phyloP scores from a whole-genome alignment of 2,888 invertebrate genomes.

The Ceratothoa steindachneri region DNA sequence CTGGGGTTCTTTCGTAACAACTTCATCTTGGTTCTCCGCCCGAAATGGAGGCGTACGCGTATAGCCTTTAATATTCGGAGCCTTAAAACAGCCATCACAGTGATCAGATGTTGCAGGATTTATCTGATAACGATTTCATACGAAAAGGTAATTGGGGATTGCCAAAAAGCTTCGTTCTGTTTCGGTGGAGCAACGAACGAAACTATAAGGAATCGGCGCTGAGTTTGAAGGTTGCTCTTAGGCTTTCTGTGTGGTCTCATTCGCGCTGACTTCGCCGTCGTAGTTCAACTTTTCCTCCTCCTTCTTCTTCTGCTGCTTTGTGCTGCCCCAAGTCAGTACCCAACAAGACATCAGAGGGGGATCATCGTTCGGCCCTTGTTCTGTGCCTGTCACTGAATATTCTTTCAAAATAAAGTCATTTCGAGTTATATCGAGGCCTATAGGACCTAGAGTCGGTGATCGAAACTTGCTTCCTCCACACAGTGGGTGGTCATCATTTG shows the following conservation, averaged over 20 bases:
- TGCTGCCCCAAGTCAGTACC: constrained; percentile 12
- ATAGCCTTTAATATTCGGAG: constrained; percentile 8
- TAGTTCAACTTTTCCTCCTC: background rate
- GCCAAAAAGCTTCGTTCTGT: background rate
- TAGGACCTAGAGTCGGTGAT: background rate
- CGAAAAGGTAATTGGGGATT: constrained; percentile 8
- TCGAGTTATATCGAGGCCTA: background rate
- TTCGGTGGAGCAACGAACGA: background rate
- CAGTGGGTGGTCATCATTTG: background rate
- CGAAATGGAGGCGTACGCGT: background rate
- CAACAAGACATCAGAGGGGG: constrained; percentile 6
- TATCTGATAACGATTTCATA: constrained; percentile 5
- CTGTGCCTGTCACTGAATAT: background rate
- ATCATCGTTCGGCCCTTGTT: background rate
- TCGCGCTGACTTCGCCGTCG: background rate
- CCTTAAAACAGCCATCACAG: constrained; percentile 7
- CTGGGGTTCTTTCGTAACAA: background rate
- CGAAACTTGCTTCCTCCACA: background rate
- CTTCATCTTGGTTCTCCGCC: background rate
- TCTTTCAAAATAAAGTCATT: background rate
- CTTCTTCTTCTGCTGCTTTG: constrained; percentile 4
- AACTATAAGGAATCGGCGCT: background rate
- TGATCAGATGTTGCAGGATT: constrained; percentile 12
- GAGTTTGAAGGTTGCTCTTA: constrained; percentile 12
- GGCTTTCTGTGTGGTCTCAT: background rate